phyloP scores from a whole-genome alignment of 1,140 invertebrate genomes.

The Phthorimaea operculella region DNA sequence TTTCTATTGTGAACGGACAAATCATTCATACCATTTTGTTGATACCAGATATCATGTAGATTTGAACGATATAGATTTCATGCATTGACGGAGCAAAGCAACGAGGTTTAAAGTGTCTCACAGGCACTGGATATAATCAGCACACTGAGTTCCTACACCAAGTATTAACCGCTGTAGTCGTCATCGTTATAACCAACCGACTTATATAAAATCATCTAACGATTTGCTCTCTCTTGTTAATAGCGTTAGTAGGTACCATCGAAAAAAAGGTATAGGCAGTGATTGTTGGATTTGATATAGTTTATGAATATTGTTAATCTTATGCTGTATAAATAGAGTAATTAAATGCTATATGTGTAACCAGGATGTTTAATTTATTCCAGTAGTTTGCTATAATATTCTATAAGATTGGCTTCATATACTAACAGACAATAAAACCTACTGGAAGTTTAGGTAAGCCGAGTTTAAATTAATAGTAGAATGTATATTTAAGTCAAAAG shows the following conservation, averaged over 20 bases:
- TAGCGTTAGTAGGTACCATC: slow-evolving; percentile 56
- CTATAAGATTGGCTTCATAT: slow-evolving; percentile 26
- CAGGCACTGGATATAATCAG: slow-evolving; percentile 13
- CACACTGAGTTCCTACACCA: slow-evolving; percentile 49
- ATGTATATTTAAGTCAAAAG: slow-evolving; percentile 43
- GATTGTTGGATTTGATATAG: slow-evolving; percentile 69
- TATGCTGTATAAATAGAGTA: slow-evolving; percentile 67
- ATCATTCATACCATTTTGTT: background rate
- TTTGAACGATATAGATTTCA: no score
- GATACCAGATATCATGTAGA: no score
- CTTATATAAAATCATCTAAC: slow-evolving; percentile 35
- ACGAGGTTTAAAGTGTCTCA: no score
- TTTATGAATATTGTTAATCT: slow-evolving; percentile 68
- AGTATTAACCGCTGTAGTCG: slow-evolving; percentile 32
- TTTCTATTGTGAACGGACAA: background rate
- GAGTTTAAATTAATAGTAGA: slow-evolving; percentile 31
- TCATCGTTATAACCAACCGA: slow-evolving; percentile 24
- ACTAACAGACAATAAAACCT: slow-evolving; percentile 25
- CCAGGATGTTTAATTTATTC: slow-evolving; percentile 56
- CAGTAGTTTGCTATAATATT: slow-evolving; percentile 28
- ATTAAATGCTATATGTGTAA: slow-evolving; percentile 67
- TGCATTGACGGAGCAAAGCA: no score
- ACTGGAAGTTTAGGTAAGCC: slow-evolving; percentile 55
- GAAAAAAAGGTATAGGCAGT: slow-evolving; percentile 58
- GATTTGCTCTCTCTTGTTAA: slow-evolving; percentile 63